A percentile compares a stretch with the other conserved stretches of the same genome.
Evolutionary conservation across 2,888 invertebrate genomes (phyloP).

Genomic region (Mythimna ferrago): DNA sequence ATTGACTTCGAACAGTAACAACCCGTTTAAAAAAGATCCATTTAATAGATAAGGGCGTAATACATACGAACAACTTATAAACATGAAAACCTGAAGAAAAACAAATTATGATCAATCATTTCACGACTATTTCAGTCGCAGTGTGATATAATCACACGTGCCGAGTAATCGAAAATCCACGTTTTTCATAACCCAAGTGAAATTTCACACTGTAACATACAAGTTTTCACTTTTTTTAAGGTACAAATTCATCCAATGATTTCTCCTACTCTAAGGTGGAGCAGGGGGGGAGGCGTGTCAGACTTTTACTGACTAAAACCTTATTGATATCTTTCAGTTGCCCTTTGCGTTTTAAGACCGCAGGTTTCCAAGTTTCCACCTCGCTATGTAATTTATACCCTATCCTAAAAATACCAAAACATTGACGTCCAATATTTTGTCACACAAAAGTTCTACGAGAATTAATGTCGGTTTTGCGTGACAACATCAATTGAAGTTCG

Average conservation of each 20-base stretch:
- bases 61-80: not conserved
- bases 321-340: too few species aligned
- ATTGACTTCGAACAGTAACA: too few species aligned
- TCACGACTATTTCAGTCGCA: slow-evolving; percentile 22
- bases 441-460: slow-evolving; percentile 13
- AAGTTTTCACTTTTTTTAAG: slow-evolving; percentile 25
- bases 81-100: not conserved
- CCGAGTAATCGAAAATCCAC: slow-evolving; percentile 9
- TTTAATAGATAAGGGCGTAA: too few species aligned
- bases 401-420: slow-evolving; percentile 7
- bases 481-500: slow-evolving; percentile 22
- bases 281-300: too few species aligned
- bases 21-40: not conserved
- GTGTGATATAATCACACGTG: slow-evolving; percentile 16
- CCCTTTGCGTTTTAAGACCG: too few species aligned
- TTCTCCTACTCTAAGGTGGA: too few species aligned
- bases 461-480: slow-evolving; percentile 59
- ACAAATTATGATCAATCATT: slow-evolving; percentile 34
- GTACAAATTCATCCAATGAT: too few species aligned
- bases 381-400: too few species aligned
- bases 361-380: too few species aligned
- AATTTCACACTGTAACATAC: slow-evolving; percentile 9
- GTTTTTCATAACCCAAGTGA: slow-evolving; percentile 10
- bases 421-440: not conserved
- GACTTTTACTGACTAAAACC: too few species aligned